phyloP scores from a whole-genome alignment of 2,797 vertebrate genomes.

The Dallia pectoralis region DNA sequence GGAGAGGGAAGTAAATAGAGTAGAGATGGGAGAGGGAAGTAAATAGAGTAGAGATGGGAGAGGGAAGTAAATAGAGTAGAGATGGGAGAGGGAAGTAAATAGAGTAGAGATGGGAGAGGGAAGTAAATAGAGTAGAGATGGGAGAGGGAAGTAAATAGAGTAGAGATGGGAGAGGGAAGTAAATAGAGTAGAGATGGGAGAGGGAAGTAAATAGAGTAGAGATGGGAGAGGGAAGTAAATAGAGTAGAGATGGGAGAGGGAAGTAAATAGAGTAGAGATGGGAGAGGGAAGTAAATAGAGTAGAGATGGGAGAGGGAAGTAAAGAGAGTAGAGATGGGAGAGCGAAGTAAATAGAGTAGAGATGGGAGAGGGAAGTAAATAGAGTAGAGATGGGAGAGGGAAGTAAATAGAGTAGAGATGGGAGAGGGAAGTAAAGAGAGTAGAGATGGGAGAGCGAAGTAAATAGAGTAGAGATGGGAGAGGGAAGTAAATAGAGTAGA shows the following conservation, averaged over 20 bases:
- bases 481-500: not conserved
- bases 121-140: not conserved
- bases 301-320: not conserved
- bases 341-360: too few relatives aligned
- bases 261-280: not conserved
- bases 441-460: not conserved
- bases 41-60: not conserved
- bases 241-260: not conserved
- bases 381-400: not conserved
- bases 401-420: not conserved
- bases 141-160: not conserved
- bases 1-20: not conserved
- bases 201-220: not conserved
- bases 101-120: not conserved
- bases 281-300: not conserved
- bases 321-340: not conserved
- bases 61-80: not conserved
- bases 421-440: not conserved
- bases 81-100: not conserved
- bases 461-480: not conserved
- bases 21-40: not conserved
- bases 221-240: not conserved
- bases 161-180: not conserved
- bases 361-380: not conserved
- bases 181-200: not conserved